These are phyloP conservation scores for Hyphantria cunea DNA, from an alignment of 1,140 invertebrate genomes.

Conservation along the genomic window DNA sequence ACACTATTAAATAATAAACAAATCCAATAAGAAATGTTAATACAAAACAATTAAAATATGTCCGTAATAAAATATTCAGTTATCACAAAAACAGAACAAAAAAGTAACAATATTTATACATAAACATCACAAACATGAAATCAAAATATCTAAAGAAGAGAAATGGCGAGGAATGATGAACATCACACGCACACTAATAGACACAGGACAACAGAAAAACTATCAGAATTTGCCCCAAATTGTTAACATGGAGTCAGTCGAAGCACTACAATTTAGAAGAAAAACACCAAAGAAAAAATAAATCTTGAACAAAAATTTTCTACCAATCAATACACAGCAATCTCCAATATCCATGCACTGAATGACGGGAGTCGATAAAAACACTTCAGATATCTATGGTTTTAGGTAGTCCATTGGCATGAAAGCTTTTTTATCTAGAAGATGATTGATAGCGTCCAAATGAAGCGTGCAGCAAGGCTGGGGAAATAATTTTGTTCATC, in stretches of 20 bases:
- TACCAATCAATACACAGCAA: background rate
- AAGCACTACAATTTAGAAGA: background rate
- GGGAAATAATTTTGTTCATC: background rate
- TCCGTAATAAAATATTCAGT: too few relatives aligned
- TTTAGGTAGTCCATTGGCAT: slow-evolving; percentile 72
- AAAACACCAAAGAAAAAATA: background rate
- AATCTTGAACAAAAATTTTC: background rate
- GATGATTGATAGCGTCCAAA: slow-evolving; percentile 52
- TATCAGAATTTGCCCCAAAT: background rate
- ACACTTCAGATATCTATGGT: slow-evolving; percentile 50
- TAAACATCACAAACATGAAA: too few relatives aligned
- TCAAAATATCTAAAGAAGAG: too few relatives aligned
- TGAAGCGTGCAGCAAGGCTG: background rate
- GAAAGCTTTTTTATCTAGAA: slow-evolving; percentile 70
- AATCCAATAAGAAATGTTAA: too few relatives aligned
- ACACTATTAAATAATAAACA: too few relatives aligned
- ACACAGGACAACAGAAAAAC: background rate
- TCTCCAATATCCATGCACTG: slow-evolving; percentile 3
- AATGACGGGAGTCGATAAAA: slow-evolving; percentile 24
- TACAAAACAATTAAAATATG: too few relatives aligned
- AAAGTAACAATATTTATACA: too few relatives aligned
- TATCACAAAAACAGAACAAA: too few relatives aligned
- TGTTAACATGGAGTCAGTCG: background rate
- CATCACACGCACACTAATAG: too few relatives aligned
- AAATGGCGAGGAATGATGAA: too few relatives aligned